phyloP scores from a whole-genome alignment of 1,140 invertebrate species.

The Armadillidium nasatum region DNA sequence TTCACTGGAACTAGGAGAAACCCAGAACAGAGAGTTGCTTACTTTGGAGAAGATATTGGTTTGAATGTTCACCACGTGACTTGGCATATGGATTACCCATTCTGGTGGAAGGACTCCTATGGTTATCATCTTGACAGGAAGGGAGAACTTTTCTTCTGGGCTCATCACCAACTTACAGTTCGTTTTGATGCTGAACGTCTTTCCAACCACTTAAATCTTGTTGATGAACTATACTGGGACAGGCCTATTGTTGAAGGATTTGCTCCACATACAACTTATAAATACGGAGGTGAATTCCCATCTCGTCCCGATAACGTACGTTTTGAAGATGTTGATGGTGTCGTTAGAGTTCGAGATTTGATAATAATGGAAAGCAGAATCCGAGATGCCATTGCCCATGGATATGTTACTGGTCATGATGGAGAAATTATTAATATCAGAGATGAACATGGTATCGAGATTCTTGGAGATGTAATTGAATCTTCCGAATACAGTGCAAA shows the following conservation, averaged over 20 bases:
- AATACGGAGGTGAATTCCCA: conserved; percentile 61
- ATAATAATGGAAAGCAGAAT: conserved; percentile 58
- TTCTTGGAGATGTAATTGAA: conserved; percentile 46
- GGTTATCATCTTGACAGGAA: conserved; percentile 45
- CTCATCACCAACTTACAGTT: conserved; percentile 55
- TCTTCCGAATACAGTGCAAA: conserved; percentile 44
- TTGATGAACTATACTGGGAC: conserved; percentile 50
- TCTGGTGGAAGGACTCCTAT: conserved; percentile 51
- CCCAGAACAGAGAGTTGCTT: conserved; percentile 55
- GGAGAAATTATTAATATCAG: conserved; percentile 37
- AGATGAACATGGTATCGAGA: conserved; percentile 44
- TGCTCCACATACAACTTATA: conserved; percentile 57
- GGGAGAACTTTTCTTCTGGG: conserved; percentile 51
- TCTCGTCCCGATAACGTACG: conserved; percentile 53
- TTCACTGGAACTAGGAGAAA: conserved; percentile 40
- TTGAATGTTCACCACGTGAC: conserved; percentile 63
- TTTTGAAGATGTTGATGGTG: conserved; percentile 52
- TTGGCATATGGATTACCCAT: conserved; percentile 54
- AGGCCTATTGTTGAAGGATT: conserved; percentile 56
- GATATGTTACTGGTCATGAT: conserved; percentile 53
- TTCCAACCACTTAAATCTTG: conserved; percentile 51
- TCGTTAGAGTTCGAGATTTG: conserved; percentile 49
- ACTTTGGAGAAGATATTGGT: conserved; percentile 66
- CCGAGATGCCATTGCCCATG: conserved; percentile 60
- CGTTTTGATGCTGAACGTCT: conserved; percentile 54